Evolutionary conservation across 2,888 invertebrate genomes (phyloP).

Genomic region (Entomobrya multifasciata): DNA sequence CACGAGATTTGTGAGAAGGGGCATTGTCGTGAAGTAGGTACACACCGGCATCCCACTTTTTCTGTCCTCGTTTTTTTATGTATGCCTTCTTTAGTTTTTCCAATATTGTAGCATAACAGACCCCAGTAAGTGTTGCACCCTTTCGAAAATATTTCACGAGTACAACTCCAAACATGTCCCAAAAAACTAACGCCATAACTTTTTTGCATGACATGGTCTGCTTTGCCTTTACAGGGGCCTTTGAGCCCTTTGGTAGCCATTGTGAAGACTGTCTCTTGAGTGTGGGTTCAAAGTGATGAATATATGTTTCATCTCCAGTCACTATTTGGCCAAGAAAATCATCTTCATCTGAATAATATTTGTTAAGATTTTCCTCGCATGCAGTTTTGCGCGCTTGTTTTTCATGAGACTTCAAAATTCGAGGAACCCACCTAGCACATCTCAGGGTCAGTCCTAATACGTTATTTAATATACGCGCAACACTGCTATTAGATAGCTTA

Average conservation of each 20-base stretch:
- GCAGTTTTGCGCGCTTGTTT: not conserved
- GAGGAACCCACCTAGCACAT: slow-evolving; percentile 9
- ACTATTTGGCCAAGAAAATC: slow-evolving; percentile 45
- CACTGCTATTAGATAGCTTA: not conserved
- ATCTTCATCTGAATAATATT: slow-evolving; percentile 5
- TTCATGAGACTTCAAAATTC: not conserved
- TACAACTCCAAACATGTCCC: slow-evolving; percentile 40
- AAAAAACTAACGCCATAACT: slow-evolving; percentile 53
- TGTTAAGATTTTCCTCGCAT: not conserved
- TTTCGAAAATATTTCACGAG: slow-evolving; percentile 35
- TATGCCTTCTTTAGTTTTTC: slow-evolving; percentile 23
- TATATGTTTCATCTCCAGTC: slow-evolving; percentile 56
- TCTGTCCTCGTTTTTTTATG: slow-evolving; percentile 28
- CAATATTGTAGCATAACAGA: slow-evolving; percentile 31
- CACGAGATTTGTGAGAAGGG: slow-evolving; percentile 28
- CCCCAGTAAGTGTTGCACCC: slow-evolving; percentile 35
- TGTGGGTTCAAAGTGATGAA: slow-evolving; percentile 48
- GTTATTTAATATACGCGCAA: not conserved
- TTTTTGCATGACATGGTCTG: slow-evolving; percentile 12
- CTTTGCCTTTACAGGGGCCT: slow-evolving; percentile 28
- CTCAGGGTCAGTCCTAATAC: not conserved
- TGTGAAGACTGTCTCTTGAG: slow-evolving; percentile 43
- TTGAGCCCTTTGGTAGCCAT: slow-evolving; percentile 14
- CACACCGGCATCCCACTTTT: slow-evolving; percentile 8
- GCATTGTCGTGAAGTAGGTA: slow-evolving; percentile 51